Base-by-base conservation (phyloP, 2,888 invertebrate genomes). In the Ganaspis brasiliensis region DNA sequence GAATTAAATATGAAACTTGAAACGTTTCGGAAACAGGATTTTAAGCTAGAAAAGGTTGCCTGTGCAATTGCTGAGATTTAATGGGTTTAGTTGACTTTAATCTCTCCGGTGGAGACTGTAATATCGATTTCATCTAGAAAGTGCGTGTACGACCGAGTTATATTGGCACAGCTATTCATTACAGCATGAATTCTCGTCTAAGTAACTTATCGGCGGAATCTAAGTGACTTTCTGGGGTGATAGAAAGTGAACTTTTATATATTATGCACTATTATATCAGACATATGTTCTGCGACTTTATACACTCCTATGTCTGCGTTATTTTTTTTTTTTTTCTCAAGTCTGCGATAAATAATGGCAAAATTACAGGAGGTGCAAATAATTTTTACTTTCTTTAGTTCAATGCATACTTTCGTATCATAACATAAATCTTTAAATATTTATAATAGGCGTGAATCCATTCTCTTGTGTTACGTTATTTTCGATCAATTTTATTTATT, bases 71-170 rank as follows among this genome's bases (percentile, higher is more conserved):
- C 35, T 12, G 61, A 35, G n/a, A 37, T 61, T 35, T 67, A 40
- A 63, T 14, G 40, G 40, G 19, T n/a, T 14, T 19, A 63, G 12
- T 21, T 21, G 40, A 45, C 12, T 45, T 21, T 21, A 67, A 67
- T 45, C 45, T 9, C 45, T 26, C 24, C 67, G 21, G 37, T 16
- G 21, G 19, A 61, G 19, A 40, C 40, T 80, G 71, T 67, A 82
- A 73, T 84, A 83, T 84, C 82, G 79, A 80, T 83, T 85, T 83
- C 84, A 82, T 85, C 82, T 83, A 82, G 84, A 85, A 85, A 85
- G 85, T 85, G 73, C 74, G 21, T 59, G 40, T 55, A 35, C 67
- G 56, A 19, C 75, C 74, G 75, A 82, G 78, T 31, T 59, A 31
- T 67, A 67, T 21, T 45, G 40, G 67, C 21, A 67, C 67, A 40